Base-by-base conservation (phyloP, 2,797 vertebrate species). In the Sebastes paucispinis region DNA sequence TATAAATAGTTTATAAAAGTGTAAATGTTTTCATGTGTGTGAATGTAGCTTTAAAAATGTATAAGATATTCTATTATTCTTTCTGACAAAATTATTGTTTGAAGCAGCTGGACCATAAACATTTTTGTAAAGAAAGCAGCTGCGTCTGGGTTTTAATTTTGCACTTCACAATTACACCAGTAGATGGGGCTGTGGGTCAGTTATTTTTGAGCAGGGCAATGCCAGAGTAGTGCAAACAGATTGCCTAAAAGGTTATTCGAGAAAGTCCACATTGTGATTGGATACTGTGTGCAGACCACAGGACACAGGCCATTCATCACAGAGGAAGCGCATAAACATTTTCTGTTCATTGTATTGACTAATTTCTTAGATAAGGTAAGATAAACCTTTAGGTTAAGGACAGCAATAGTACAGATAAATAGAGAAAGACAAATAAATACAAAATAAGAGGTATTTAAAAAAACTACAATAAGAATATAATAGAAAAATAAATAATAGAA, bases 181-280 rank as follows among this genome's bases (percentile, higher is more conserved):
- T 86, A 94, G 93, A 83, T 91, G 92, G 93, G 6, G 86, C 27
- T 85, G 27, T 83, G 9, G 65, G 50, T 34, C 63, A 31, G 32
- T 57, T 50, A 27, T 73, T 67, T 62, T 68, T 55, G 6, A 66
- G 25, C 5, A 65, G n/a, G 11, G 3, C 5, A 20, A 11, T 13
- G 22, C 34, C 2, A 14, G 25, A 55, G 31, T 36, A 70, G 24
- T 52, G 6, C 32, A 22, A 14, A 70, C 27, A 73, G 52, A 54
- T 12, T 54, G 29, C 8, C 16, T 55, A 4, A 55, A 25, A 34
- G 25, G 11, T 74, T 5, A 8, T 65, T 74, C 4, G 4, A 79
- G 47, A 87, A 66, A 75, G 0, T 34, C 43, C 7, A 59, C 10
- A 31, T 47, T 67, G 20, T 32, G 55, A 31, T 8, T 47, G 13